Base-by-base conservation (phyloP, 2,888 invertebrate genomes). In the Panopea generosa region DNA sequence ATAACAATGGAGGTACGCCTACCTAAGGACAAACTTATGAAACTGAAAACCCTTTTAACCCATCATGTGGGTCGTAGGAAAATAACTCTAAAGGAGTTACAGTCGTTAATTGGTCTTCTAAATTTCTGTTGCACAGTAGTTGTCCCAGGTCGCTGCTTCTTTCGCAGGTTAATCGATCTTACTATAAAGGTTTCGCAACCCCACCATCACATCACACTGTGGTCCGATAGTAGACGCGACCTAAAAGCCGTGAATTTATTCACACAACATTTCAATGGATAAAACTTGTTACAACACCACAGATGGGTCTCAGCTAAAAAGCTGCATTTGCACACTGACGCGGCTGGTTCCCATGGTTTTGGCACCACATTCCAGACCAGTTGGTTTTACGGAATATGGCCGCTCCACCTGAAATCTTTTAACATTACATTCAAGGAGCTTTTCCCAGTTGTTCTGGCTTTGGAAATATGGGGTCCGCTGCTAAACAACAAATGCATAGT, bases 371-470 rank as follows among this genome's bases (percentile, higher is more conserved):
- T 71, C 24, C 14, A 22, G 6, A 22, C 50, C 9, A 49, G 57
- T n/a, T 76, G 70, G 76, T 66, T 76, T 40, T 56, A 49, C 45
- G 75, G 77, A 1, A 16, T 47, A 1, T 82, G 75, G 75, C 65
- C 68, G n/a, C 0, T 0, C 7, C 14, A 18, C 14, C 26, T 22
- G 47, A 6, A 6, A 45, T 0, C 3, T 20, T 16, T 38, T 6
- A 18, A 47, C 24, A 74, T 68, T 6, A 68, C 68, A 9, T 49
- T 56, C 9, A 74, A 74, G 57, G 68, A 74, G 38, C 43, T 74
- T 16, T 61, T 61, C 7, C 62, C 62, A 2, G 38, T 62, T 18
- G 55, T 69, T 2, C 18, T 69, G 4, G 53, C 69, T 22, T 4
- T 69, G 0, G 69, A 69, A 61, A 24, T 69, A 3, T 69, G 69